phyloP scores from a whole-genome alignment of 2,113 vertebrate genomes.

The Acinonyx jubatus region DNA sequence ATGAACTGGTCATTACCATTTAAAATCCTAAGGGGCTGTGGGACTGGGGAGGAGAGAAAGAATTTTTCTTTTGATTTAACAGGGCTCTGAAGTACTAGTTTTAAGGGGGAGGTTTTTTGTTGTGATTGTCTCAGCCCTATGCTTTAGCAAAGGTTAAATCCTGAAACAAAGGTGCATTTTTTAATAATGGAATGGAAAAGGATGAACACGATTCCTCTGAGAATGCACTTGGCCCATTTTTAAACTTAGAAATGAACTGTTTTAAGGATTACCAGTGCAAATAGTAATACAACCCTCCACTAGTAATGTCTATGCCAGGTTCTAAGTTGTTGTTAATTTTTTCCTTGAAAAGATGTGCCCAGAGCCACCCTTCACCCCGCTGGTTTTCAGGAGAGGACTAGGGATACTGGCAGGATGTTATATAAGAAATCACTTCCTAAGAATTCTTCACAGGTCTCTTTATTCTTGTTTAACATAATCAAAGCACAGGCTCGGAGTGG shows the following conservation, averaged over 20 bases:
- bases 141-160: constrained; percentile 64
- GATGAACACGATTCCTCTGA: neutral
- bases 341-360: constrained; percentile 9
- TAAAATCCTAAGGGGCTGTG: constrained; percentile 70
- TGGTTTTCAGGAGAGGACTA: neutral
- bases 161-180: constrained; percentile 28
- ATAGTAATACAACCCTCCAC: neutral
- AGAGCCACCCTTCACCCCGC: neutral
- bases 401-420: neutral
- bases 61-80: constrained; percentile 77
- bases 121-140: constrained; percentile 43
- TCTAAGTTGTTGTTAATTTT: constrained; percentile 16
- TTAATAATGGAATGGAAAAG: constrained; percentile 5
- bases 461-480: neutral
- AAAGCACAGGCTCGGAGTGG: neutral
- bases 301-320: neutral
- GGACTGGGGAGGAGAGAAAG: constrained; percentile 52
- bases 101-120: constrained; percentile 66
- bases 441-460: neutral
- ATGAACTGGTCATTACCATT: constrained; percentile 80
- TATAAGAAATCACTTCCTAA: neutral
- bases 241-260: constrained; percentile 11
- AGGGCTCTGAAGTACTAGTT: constrained; percentile 46
- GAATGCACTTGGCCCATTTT: neutral
- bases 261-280: neutral